A percentile compares a stretch with the other conserved stretches of the same genome.
Conservation (phyloP, 2,888 invertebrate species). For the Bruchidius siliquastri region DNA sequence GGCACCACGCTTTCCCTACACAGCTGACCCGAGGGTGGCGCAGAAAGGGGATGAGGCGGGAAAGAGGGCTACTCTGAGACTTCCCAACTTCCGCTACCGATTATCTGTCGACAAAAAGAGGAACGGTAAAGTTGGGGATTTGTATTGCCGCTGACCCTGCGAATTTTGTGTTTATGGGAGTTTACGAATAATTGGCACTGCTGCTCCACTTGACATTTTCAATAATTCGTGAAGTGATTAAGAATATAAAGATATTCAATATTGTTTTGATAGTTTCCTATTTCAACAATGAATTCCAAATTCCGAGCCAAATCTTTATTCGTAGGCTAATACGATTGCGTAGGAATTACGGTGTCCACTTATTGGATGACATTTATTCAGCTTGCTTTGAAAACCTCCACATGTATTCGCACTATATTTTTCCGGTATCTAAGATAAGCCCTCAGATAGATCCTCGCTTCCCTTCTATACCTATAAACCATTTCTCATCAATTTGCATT, state of each 20-base stretch:
- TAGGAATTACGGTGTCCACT: too few relatives aligned
- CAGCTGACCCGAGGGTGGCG: constrained; percentile 16
- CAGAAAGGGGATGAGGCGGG: constrained; percentile 12
- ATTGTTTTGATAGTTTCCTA: too few relatives aligned
- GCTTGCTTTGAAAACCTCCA: too few relatives aligned
- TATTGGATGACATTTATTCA: too few relatives aligned
- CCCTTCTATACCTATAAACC: not conserved
- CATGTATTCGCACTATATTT: too few relatives aligned
- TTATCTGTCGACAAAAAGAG: constrained; percentile 6
- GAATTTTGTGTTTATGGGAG: not conserved
- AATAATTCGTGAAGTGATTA: too few relatives aligned
- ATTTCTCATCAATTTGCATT: not conserved
- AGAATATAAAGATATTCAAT: too few relatives aligned
- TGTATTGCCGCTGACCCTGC: not conserved
- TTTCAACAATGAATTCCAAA: too few relatives aligned
- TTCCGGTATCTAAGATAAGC: too few relatives aligned
- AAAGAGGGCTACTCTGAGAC: constrained; percentile 1
- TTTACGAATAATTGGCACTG: not conserved
- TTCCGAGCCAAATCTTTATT: too few relatives aligned
- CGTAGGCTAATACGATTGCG: too few relatives aligned
- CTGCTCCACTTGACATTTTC: too few relatives aligned
- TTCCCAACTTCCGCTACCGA: constrained; percentile 4
- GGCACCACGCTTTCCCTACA: constrained; percentile 19
- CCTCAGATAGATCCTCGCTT: not conserved
- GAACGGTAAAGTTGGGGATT: not conserved